A percentile compares a stretch with the other conserved stretches of the same genome.
These are phyloP conservation scores for Cromileptes altivelis DNA, from an alignment of 2,113 vertebrate genomes.

Conservation along the genomic window DNA sequence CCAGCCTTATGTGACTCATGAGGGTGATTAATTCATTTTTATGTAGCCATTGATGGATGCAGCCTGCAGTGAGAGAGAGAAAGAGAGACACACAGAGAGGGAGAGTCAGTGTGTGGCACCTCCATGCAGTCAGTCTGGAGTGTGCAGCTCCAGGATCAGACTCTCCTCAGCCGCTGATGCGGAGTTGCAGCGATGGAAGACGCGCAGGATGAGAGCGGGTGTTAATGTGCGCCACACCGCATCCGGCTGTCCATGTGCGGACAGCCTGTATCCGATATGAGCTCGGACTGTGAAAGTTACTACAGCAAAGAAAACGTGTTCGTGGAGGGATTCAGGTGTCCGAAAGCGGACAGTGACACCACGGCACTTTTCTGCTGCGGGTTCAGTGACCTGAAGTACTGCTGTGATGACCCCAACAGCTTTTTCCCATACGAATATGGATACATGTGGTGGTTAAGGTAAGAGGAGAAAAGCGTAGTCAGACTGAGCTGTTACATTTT, in stretches of 20 bases:
- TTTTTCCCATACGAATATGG: constrained; percentile 92
- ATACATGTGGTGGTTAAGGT: constrained; percentile 96
- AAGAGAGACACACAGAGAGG: not conserved
- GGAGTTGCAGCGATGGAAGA: not conserved
- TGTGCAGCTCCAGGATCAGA: not conserved
- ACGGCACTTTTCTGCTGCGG: constrained; percentile 90
- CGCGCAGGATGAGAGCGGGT: not conserved
- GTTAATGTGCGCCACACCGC: not conserved
- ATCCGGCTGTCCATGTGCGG: not conserved
- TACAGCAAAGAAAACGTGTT: constrained; percentile 86
- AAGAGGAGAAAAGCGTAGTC: constrained; percentile 36
- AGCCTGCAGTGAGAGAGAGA: not conserved
- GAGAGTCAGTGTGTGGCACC: not conserved
- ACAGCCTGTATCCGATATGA: constrained; percentile 78
- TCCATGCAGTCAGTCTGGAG: not conserved
- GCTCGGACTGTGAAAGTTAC: constrained; percentile 88
- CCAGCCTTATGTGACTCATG: too few relatives aligned
- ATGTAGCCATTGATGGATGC: too few relatives aligned
- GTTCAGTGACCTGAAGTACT: constrained; percentile 93
- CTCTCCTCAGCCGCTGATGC: not conserved
- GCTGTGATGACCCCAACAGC: constrained; percentile 93
- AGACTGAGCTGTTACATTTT: not conserved
- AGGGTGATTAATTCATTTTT: too few relatives aligned
- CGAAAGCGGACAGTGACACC: constrained; percentile 84
- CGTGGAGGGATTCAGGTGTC: constrained; percentile 89